These are phyloP conservation scores for Drosophila monieri DNA, from an alignment of 2,888 invertebrate genomes.

Conservation along the genomic window DNA sequence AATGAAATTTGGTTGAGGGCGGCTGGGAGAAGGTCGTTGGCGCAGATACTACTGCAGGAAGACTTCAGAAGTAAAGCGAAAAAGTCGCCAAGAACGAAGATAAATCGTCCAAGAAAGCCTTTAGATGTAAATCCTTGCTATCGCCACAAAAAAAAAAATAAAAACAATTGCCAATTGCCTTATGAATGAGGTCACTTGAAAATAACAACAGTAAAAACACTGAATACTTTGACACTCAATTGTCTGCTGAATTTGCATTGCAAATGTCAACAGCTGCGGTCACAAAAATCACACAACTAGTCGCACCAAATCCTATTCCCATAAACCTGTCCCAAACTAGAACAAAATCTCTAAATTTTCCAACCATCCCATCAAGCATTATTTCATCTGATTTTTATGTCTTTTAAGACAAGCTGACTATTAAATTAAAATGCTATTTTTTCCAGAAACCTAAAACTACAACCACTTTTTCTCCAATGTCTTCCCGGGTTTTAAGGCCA, in stretches of 20 bases:
- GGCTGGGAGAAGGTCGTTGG: background rate
- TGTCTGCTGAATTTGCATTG: constrained; percentile 67
- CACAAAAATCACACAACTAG: constrained; percentile 30
- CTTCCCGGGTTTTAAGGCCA: no score
- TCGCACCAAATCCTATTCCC: background rate
- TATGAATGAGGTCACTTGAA: constrained; percentile 46
- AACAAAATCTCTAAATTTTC: background rate
- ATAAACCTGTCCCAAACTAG: constrained; percentile 6
- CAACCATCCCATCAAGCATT: no score
- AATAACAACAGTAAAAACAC: constrained; percentile 7
- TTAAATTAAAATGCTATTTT: no score
- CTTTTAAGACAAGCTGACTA: no score
- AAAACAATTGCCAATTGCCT: constrained; percentile 34
- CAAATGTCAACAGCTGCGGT: constrained; percentile 55
- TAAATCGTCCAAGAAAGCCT: no score
- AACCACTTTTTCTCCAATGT: no score
- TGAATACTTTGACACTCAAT: constrained; percentile 35
- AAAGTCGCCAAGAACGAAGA: no score
- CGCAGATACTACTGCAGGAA: constrained; percentile 32
- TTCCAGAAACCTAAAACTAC: no score
- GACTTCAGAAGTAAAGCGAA: no score
- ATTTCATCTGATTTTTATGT: no score
- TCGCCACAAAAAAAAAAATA: background rate
- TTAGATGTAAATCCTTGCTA: constrained; percentile 47
- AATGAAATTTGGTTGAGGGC: constrained; percentile 58